Conservation (phyloP, 2,113 vertebrate genomes). For the Falco punctatus region DNA sequence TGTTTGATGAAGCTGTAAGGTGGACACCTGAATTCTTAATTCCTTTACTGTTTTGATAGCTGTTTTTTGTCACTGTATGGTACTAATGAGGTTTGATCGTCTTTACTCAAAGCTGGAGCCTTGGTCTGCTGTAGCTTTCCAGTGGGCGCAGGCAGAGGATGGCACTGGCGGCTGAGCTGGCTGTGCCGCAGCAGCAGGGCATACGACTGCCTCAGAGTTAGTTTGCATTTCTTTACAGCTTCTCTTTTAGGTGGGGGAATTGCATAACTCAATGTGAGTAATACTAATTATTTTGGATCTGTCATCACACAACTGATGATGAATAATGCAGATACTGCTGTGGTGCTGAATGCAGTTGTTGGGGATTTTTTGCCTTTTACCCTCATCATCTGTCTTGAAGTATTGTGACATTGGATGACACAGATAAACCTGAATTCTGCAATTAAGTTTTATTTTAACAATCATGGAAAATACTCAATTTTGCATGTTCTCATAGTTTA, state of each 20-base stretch:
- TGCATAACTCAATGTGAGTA: slow-evolving; percentile 46
- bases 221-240: neutral
- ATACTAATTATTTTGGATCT: slow-evolving; percentile 62
- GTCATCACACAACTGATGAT: slow-evolving; percentile 44
- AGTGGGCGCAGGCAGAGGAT: neutral
- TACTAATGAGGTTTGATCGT: neutral
- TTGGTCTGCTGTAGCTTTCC: neutral
- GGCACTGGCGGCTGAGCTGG: neutral
- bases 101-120: neutral
- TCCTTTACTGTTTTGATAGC: neutral
- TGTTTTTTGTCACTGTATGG: neutral
- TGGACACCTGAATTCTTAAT: neutral
- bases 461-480: neutral
- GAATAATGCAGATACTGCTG: slow-evolving; percentile 64
- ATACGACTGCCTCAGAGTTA: neutral
- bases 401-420: slow-evolving; percentile 59
- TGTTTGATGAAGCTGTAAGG: neutral
- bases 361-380: neutral
- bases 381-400: slow-evolving; percentile 26
- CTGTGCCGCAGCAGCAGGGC: neutral
- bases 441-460: slow-evolving; percentile 41
- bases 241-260: neutral
- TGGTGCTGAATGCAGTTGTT: neutral
- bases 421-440: neutral
- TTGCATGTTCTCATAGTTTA: neutral